These are phyloP conservation scores for Xenops minutus DNA, from an alignment of 2,797 vertebrate species.

Conservation along the genomic window DNA sequence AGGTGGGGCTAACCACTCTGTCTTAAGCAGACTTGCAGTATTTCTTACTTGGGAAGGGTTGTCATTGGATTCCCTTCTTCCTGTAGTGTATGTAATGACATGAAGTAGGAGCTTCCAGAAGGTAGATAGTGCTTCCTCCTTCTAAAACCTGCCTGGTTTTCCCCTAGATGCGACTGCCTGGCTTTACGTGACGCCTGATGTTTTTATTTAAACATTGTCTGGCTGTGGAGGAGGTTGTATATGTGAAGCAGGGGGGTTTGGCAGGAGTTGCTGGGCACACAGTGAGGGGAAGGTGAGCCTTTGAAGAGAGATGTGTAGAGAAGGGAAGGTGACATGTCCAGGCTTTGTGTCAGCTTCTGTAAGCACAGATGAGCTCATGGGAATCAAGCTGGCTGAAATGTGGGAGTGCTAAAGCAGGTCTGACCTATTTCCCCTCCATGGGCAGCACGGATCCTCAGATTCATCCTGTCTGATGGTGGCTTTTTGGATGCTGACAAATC, in stretches of 20 bases:
- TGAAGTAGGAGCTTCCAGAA: not conserved
- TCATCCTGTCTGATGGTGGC: not conserved
- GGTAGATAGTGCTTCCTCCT: not conserved
- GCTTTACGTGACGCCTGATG: not conserved
- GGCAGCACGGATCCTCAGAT: not conserved
- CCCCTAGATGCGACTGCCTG: not conserved
- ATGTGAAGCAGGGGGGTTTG: not conserved
- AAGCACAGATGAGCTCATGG: not conserved
- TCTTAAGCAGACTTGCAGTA: not conserved
- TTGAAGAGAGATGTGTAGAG: constrained; percentile 10
- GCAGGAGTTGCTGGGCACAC: not conserved
- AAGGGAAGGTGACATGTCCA: not conserved
- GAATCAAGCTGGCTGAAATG: not conserved
- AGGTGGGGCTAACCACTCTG: not conserved
- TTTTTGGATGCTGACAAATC: not conserved
- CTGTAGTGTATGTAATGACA: not conserved
- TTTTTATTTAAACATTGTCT: not conserved
- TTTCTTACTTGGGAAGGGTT: not conserved
- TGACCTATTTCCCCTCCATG: not conserved
- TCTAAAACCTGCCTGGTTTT: constrained; percentile 3
- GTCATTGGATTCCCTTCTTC: not conserved
- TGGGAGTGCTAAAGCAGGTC: not conserved
- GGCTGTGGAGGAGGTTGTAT: not conserved
- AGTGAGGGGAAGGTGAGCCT: not conserved
- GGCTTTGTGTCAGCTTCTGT: constrained; percentile 6